phyloP scores from a whole-genome alignment of 2,888 invertebrate genomes.

The Unio delphinus region DNA sequence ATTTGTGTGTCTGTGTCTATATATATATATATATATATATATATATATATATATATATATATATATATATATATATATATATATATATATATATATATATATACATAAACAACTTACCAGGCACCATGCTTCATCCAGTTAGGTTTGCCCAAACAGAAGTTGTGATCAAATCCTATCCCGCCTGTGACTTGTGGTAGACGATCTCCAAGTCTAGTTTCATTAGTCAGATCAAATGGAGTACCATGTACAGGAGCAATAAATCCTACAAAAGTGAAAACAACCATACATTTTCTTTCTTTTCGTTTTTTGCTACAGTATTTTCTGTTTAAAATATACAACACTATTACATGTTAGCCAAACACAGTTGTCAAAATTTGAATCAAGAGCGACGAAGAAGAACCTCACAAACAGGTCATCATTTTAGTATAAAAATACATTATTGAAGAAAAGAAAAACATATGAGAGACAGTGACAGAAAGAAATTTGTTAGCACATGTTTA shows the following conservation, averaged over 20 bases:
- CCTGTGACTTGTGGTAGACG: constrained; percentile 79
- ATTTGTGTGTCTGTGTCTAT: not conserved
- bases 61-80: too few relatives aligned
- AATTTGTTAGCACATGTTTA: too few relatives aligned
- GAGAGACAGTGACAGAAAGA: too few relatives aligned
- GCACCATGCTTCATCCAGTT: constrained; percentile 45
- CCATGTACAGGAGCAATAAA: constrained; percentile 81
- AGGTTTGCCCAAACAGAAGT: constrained; percentile 80
- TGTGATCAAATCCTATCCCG: constrained; percentile 84
- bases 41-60: too few relatives aligned
- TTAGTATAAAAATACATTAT: not conserved
- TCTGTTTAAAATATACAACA: too few relatives aligned
- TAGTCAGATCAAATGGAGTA: constrained; percentile 83
- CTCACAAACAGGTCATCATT: not conserved
- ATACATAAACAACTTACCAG: constrained; percentile 20
- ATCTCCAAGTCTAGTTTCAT: constrained; percentile 78
- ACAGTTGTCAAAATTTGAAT: too few relatives aligned
- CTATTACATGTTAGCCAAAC: too few relatives aligned
- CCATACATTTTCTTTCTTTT: too few relatives aligned
- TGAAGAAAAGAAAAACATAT: not conserved
- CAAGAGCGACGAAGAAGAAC: too few relatives aligned
- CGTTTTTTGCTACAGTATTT: too few relatives aligned
- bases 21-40: not conserved
- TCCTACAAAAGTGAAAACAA: constrained; percentile 72
- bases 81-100: not conserved